Base-by-base conservation (phyloP, 2,113 vertebrate species). In the Poeciliopsis occidentalis region DNA sequence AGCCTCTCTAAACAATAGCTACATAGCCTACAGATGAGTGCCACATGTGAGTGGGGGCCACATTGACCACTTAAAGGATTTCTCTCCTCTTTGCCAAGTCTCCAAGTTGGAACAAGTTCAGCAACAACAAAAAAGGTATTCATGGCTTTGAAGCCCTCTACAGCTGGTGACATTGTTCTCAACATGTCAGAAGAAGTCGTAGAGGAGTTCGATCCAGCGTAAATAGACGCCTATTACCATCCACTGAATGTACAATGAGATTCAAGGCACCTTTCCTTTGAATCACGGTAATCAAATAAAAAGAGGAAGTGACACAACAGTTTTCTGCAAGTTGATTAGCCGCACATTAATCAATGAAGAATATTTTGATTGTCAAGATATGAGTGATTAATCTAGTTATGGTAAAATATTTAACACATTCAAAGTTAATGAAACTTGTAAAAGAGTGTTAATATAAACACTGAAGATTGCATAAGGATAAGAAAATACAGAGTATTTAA, bases 11-110 rank as follows among this genome's bases (percentile, higher is more conserved):
- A 89, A 93, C 89, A 94, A 91, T 85, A 80, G 71, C 76, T 24
- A 64, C 74, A 87, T 83, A 66, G 80, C 68, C 74, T 79, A 79
- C 92, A 92, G 91, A 94, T 92, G 93, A 92, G 83, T 64, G 75
- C 91, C 93, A 95, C 90, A 94, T 93, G 92, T 90, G 88, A 90
- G 80, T 70, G 54, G 68, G 71, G 78, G 76, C 81, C 77, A 73
- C 81, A 60, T 27, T 90, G 89, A 89, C 89, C 89, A 91, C 90
- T 91, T 89, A 80, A 93, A 88, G 71, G 81, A 89, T 84, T 87
- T 92, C 90, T 84, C 85, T 73, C 81, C 88, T 88, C 80, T 80
- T 60, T 85, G 90, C 86, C 74, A 91, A 89, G 83, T 86, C 85
- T 83, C 72, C 30, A 70, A 85, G 82, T 80, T 90, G 80, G 90